Conservation (phyloP, 2,797 vertebrate species). For the Geotrypetes seraphini region DNA sequence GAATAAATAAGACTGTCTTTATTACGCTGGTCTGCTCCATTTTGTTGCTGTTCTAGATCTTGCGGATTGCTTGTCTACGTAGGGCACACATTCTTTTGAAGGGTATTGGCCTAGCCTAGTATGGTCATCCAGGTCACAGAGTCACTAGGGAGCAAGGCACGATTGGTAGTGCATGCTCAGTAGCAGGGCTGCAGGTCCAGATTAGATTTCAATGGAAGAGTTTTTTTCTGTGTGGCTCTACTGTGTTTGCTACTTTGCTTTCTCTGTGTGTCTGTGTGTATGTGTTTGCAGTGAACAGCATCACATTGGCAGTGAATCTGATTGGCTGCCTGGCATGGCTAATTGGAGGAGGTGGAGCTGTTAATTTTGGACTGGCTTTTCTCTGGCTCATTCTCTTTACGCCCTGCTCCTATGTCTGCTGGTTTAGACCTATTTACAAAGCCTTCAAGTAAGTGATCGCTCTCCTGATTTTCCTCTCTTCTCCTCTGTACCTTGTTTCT, state of each 20-base stretch:
- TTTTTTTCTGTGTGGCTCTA: too few relatives aligned
- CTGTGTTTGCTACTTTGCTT: neutral
- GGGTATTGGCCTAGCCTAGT: too few relatives aligned
- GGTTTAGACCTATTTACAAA: constrained; percentile 98
- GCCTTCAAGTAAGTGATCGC: constrained; percentile 86
- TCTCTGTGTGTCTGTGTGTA: constrained; percentile 33
- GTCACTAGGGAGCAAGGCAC: too few relatives aligned
- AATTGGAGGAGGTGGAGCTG: constrained; percentile 90
- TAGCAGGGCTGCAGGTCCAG: too few relatives aligned
- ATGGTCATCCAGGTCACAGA: too few relatives aligned
- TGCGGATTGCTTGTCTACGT: too few relatives aligned
- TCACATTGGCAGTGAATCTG: constrained; percentile 88
- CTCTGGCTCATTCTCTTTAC: constrained; percentile 97
- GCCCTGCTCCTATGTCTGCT: constrained; percentile 96
- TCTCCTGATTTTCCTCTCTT: neutral
- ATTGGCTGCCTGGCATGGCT: constrained; percentile 94
- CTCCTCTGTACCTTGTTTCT: neutral
- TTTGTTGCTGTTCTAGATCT: too few relatives aligned
- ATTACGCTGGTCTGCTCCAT: too few relatives aligned
- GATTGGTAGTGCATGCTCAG: too few relatives aligned
- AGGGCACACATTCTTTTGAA: too few relatives aligned
- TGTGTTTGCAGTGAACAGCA: constrained; percentile 79
- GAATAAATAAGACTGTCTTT: too few relatives aligned
- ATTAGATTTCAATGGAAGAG: too few relatives aligned
- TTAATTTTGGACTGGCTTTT: constrained; percentile 94